These are phyloP conservation scores for Cinara cedri DNA, from an alignment of 2,888 invertebrate genomes.

Conservation along the genomic window DNA sequence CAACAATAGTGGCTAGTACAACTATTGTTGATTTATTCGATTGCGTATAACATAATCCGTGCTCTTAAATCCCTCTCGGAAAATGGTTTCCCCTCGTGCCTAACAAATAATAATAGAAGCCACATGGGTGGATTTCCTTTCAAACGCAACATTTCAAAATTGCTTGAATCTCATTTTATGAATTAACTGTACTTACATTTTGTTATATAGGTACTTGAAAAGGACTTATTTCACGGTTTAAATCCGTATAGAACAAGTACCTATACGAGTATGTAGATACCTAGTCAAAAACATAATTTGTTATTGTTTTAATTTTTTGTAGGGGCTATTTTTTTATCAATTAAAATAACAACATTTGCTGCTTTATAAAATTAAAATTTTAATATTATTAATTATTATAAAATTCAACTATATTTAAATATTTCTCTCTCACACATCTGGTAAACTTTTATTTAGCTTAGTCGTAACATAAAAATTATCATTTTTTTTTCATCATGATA, in stretches of 20 bases:
- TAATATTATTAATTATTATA: too few relatives aligned
- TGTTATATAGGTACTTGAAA: neutral
- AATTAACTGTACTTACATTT: neutral
- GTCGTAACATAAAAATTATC: too few relatives aligned
- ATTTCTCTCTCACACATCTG: too few relatives aligned
- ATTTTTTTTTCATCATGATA: too few relatives aligned
- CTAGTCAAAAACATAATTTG: too few relatives aligned
- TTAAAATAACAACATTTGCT: too few relatives aligned
- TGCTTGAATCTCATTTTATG: neutral
- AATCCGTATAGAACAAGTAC: neutral
- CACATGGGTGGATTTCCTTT: neutral
- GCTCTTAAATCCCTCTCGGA: neutral
- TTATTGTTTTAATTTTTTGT: too few relatives aligned
- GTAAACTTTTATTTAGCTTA: too few relatives aligned
- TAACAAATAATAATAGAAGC: neutral
- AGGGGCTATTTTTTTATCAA: too few relatives aligned
- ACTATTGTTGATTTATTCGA: constrained; percentile 29
- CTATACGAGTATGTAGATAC: too few relatives aligned
- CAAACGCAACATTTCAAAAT: constrained; percentile 1
- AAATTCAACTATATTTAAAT: too few relatives aligned
- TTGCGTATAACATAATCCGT: neutral
- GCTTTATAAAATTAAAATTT: too few relatives aligned
- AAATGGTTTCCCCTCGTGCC: neutral
- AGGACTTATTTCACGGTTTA: neutral
- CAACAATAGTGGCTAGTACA: constrained; percentile 12